Evolutionary conservation across 1,140 invertebrate genomes (phyloP), one percentile per base, ranked within the genome.

Genomic region (Conus ventricosus): DNA sequence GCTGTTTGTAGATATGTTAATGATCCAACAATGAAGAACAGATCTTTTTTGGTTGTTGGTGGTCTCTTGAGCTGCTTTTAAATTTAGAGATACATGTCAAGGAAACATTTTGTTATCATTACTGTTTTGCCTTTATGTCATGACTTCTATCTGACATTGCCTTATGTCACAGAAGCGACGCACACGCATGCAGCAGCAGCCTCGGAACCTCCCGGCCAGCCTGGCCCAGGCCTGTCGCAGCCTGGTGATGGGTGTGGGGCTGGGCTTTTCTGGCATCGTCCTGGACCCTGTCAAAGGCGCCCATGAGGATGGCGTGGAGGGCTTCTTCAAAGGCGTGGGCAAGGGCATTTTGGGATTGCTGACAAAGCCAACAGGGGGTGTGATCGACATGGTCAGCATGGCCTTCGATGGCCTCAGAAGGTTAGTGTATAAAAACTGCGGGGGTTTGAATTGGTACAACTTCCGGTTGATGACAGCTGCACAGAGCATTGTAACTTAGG

Each of bases 331-430:
- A 92, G 96, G 96, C 13, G 92, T 97, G 91, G 96, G 97, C 85
- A 96, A 97, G 95, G 96, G 96, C 90, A 93, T 97, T 89, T 92
- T 96, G 90, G 95, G 96, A 83, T 93, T 96, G 84, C 95, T 97
- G 89, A 96, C 96, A 71, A 95, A 96, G 94, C 96, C 96, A 93
- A 95, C 96, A 93, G 95, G 96, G 91, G 95, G 96, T 90, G 95
- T 96, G 81, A 94, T 96, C 67, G 96, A 97, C 93, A 96, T 96
- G 93, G 96, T 97, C 53, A 96, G 96, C 91, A 96, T 97, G 94
- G 96, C 97, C 57, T 95, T 96, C 87, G 97, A 97, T 94, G 97
- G 97, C 17, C 95, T 97, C 75, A 96, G 96, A 93, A 96, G 97
- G 96, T 96, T 92, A 92, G 90, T 84, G 11, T n/a, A 39, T 39